Conservation (phyloP, 1,140 invertebrate genomes). For the Drosophila pachea region DNA sequence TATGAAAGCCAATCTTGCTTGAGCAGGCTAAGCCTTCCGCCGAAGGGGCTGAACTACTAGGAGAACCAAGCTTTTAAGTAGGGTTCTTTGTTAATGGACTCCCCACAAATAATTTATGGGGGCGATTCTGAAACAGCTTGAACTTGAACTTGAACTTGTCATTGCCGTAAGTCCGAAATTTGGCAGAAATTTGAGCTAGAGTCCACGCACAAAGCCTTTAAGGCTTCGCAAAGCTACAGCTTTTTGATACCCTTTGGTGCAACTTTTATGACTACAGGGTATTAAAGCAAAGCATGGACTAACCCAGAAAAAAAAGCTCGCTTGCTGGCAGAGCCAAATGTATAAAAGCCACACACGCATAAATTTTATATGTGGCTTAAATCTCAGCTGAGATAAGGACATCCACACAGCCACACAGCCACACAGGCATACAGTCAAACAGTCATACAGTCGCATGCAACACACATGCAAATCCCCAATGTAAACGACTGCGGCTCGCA, state of each 20-base stretch:
- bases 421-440: slow-evolving; percentile 13
- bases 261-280: slow-evolving; percentile 27
- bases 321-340: background rate
- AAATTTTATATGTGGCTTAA: slow-evolving; percentile 76
- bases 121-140: too few relatives aligned
- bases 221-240: background rate
- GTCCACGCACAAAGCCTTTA: background rate
- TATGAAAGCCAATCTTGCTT: too few relatives aligned
- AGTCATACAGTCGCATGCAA: slow-evolving; percentile 35
- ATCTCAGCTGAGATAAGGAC: slow-evolving; percentile 63
- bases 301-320: slow-evolving; percentile 32
- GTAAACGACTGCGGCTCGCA: slow-evolving; percentile 64
- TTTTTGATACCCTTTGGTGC: background rate
- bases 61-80: too few relatives aligned
- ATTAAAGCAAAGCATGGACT: slow-evolving; percentile 44
- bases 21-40: too few relatives aligned
- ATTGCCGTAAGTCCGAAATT: background rate
- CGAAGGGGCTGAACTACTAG: too few relatives aligned
- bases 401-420: slow-evolving; percentile 18
- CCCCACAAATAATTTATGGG: too few relatives aligned
- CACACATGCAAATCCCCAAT: slow-evolving; percentile 75
- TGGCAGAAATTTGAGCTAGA: background rate
- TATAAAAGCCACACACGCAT: slow-evolving; percentile 64
- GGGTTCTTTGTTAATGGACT: too few relatives aligned
- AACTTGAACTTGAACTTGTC: background rate